phyloP scores from a whole-genome alignment of 2,888 invertebrate genomes.

The Arctia plantaginis region DNA sequence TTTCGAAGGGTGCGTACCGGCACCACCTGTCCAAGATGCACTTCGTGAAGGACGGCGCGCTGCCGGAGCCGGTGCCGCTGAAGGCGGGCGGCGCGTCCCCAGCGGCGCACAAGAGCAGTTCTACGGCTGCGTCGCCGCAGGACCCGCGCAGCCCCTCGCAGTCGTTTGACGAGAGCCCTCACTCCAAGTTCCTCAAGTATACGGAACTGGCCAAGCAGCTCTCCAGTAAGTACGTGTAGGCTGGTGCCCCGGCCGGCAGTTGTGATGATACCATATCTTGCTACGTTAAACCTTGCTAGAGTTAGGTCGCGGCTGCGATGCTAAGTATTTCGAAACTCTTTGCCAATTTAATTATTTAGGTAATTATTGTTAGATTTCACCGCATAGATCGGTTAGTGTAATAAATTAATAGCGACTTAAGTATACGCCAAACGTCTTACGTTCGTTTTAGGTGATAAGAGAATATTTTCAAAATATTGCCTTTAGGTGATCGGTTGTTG shows the following conservation, averaged over 20 bases:
- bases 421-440: slow-evolving; percentile 87
- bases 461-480: slow-evolving; percentile 86
- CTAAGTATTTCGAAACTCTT: slow-evolving; percentile 86
- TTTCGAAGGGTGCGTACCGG: slow-evolving; percentile 98
- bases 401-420: slow-evolving; percentile 85
- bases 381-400: slow-evolving; percentile 86
- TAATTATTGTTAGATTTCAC: slow-evolving; percentile 84
- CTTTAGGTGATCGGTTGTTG: slow-evolving; percentile 81
- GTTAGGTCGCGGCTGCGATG: slow-evolving; percentile 83
- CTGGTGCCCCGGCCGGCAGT: slow-evolving; percentile 71
- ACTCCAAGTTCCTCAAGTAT: slow-evolving; percentile 99
- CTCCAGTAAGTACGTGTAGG: slow-evolving; percentile 98
- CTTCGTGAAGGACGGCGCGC: slow-evolving; percentile 96
- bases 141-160: slow-evolving; percentile 87
- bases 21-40: slow-evolving; percentile 98
- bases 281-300: slow-evolving; percentile 86
- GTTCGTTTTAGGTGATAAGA: slow-evolving; percentile 82
- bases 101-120: slow-evolving; percentile 77
- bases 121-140: slow-evolving; percentile 82
- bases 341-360: slow-evolving; percentile 87
- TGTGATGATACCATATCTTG: slow-evolving; percentile 94
- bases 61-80: slow-evolving; percentile 90
- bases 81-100: slow-evolving; percentile 84
- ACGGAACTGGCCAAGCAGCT: slow-evolving; percentile 99
- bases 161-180: slow-evolving; percentile 95